Base-by-base conservation (phyloP, 2,113 vertebrate species). In the Chaenocephalus aceratus region DNA sequence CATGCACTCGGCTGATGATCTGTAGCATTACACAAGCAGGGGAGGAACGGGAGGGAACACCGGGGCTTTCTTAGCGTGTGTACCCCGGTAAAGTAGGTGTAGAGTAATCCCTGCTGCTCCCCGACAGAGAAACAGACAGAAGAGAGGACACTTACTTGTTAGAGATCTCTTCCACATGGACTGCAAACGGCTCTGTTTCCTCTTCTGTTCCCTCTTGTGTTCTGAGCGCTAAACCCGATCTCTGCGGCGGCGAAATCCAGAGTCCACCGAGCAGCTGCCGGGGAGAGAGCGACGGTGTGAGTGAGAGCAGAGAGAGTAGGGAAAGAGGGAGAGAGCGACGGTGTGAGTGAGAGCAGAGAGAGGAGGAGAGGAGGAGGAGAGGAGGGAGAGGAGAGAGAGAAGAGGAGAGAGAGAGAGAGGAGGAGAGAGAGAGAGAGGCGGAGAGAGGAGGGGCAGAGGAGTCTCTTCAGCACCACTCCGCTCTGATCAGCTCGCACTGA, bases 401-500 rank as follows among this genome's bases (percentile, higher is more conserved):
- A 30, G 18, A n/a, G 63, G 56, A 63, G 79, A 66, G 72, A 48
- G 71, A 36, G 63, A 14, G 63, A 68, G 58, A 51, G 2, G 58
- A 41, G 23, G 57, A 63, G 77, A 66, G 23, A 26, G 23, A 26
- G 26, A 30, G 26, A 30, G 26, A 3, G 26, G 79, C 58, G 56
- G 34, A 7, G 63, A 14, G 63, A 68, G 58, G 63, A 16, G 63
- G 64, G 58, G 26, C 80, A 70, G 92, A 86, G 79, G 71, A 69
- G 67, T 85, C 81, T 91, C 75, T 94, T 94, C 94, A 95, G 95
- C 93, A 95, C 95, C 94, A 91, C 80, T 72, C 57, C 89, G 58
- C 91, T 92, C 80, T 90, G 93, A 94, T 95, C 94, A 95, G 95
- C 95, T 93, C 90, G 80, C 80, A 26, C 46, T 94, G 91, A 95